Conservation (phyloP, 2,113 vertebrate genomes). For the Centropus bengalensis region DNA sequence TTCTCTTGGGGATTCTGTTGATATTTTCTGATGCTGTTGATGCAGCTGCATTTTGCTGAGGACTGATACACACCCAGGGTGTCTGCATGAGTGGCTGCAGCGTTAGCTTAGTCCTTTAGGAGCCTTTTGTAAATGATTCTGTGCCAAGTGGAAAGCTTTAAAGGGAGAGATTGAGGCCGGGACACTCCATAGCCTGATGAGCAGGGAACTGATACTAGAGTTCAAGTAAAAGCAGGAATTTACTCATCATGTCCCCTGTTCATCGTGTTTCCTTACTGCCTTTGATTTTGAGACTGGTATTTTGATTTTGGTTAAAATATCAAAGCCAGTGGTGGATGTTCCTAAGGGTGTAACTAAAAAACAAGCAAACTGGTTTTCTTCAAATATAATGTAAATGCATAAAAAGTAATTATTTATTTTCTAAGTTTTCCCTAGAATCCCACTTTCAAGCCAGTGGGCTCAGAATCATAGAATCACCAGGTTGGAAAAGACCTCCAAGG, state of each 20-base stretch:
- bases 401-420: not conserved
- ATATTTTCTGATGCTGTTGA: not conserved
- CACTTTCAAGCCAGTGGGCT: not conserved
- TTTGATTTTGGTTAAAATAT: not conserved
- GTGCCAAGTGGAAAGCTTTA: not conserved
- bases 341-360: not conserved
- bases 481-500: no score
- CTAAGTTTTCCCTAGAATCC: not conserved
- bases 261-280: fast-evolving
- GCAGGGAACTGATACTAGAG: not conserved
- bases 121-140: not conserved
- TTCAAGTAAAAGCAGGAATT: not conserved
- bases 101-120: not conserved
- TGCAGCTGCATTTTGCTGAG: not conserved
- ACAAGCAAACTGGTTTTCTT: not conserved
- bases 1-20: not conserved
- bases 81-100: not conserved
- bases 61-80: not conserved
- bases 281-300: not conserved
- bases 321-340: not conserved
- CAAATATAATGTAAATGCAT: not conserved
- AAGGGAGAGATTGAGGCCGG: not conserved
- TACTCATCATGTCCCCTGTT: not conserved
- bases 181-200: not conserved
- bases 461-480: not conserved